Base-by-base conservation (phyloP, 2,113 vertebrate species). In the Phaethon lepturus region DNA sequence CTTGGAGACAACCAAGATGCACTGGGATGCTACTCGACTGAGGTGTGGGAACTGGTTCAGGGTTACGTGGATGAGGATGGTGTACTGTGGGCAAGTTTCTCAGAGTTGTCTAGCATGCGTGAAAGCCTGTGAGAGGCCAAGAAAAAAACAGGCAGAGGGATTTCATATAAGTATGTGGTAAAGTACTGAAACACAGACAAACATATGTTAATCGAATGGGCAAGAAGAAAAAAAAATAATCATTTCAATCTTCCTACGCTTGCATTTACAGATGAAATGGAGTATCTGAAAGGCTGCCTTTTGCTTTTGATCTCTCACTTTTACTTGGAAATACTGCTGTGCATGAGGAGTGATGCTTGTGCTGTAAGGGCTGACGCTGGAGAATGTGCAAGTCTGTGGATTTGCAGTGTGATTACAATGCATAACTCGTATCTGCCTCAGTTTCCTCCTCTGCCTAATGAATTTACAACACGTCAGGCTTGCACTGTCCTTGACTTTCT, bases 161-260 rank as follows among this genome's bases (percentile, higher is more conserved):
- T 85, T 95, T 95, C 66, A 58, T 66, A 87, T 42, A 90, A 91
- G 79, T 95, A 73, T 55, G 49, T 76, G 69, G 77, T 93, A 49
- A 91, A 92, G 89, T 82, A 47, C 60, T 73, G 73, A 91, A 95
- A 89, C 67, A 88, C 83, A 95, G 86, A 93, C 76, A 93, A 78
- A 89, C 89, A 92, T 84, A 89, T 87, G 88, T 96, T 95, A 95
- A 96, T 96, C 9, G 3, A 95, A 95, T 55, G 69, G 69, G 76
- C 35, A 85, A 73, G 81, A 63, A 80, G 50, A 13, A 88, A 90
- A 76, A 89, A 79, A 86, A 68, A n/a, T 50, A 95, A 96, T 88
- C 52, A 93, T 66, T 92, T 95, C 91, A 93, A 26, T 94, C 89
- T 94, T 95, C 74, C 58, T 93, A 38, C 0, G 4, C 69, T 82